Conservation (phyloP, 2,113 vertebrate species). For the Grus americana region DNA sequence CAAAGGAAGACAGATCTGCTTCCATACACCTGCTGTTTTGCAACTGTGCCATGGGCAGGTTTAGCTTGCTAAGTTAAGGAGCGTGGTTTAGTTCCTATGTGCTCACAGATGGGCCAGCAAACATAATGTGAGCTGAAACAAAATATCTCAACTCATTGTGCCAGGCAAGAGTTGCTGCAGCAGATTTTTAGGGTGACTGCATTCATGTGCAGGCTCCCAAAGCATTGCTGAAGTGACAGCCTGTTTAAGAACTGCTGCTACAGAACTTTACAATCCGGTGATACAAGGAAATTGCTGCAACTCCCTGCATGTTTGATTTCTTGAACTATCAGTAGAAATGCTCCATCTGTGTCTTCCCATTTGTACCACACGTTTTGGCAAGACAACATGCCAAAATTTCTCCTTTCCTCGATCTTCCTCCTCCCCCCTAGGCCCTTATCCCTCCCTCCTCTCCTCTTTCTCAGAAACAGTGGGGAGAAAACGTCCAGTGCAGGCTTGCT, state of each 20-base stretch:
- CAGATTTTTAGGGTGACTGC: constrained; percentile 36
- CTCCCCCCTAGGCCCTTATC: neutral
- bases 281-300: constrained; percentile 15
- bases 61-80: neutral
- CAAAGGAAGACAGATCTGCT: neutral
- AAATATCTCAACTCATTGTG: constrained; percentile 30
- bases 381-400: constrained; percentile 14
- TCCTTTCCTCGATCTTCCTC: neutral
- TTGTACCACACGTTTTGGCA: constrained; percentile 13
- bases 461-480: neutral
- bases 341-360: constrained; percentile 38
- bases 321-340: constrained; percentile 50
- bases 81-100: neutral
- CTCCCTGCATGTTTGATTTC: constrained; percentile 42
- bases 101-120: neutral
- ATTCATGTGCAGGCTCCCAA: constrained; percentile 18
- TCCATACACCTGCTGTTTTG: neutral
- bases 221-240: constrained; percentile 19
- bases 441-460: neutral
- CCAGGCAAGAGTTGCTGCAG: constrained; percentile 21
- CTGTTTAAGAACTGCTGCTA: constrained; percentile 43
- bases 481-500: neutral
- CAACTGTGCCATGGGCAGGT: neutral
- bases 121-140: constrained; percentile 14
- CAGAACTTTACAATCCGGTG: neutral